These are phyloP conservation scores for Acanthis flammea DNA, from an alignment of 2,797 vertebrate species.

Conservation along the genomic window DNA sequence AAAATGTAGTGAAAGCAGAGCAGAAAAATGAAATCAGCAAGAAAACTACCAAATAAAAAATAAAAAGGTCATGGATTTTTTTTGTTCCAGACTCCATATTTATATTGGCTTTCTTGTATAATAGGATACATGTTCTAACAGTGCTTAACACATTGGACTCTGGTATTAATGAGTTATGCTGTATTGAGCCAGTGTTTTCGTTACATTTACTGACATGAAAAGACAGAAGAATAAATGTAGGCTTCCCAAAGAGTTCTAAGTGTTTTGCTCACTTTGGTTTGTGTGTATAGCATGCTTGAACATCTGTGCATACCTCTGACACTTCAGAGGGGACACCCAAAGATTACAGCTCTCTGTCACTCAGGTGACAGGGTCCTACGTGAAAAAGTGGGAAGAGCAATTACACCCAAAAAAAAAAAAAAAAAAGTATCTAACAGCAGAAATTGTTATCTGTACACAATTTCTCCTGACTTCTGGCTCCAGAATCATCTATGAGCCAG, in stretches of 20 bases:
- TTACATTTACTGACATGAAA: neutral
- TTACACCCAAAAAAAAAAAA: neutral
- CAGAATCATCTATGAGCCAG: neutral
- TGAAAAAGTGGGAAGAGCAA: neutral
- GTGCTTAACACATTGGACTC: conserved; percentile 6
- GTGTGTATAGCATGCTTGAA: too few relatives aligned
- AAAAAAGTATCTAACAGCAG: neutral
- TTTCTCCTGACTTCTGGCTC: neutral
- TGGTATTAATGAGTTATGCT: conserved; percentile 30
- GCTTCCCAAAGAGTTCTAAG: neutral
- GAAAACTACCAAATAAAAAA: conserved; percentile 1
- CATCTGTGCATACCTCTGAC: rapidly evolving
- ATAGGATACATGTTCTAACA: conserved; percentile 15
- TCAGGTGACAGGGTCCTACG: neutral
- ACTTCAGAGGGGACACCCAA: neutral
- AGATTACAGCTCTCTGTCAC: neutral
- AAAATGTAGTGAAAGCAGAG: conserved; percentile 30
- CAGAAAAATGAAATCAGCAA: conserved; percentile 38
- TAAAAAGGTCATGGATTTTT: conserved; percentile 25
- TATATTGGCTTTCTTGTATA: conserved; percentile 29
- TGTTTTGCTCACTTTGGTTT: rapidly evolving
- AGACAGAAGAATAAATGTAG: neutral
- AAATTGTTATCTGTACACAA: neutral
- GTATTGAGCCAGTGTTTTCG: neutral
- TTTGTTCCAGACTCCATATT: conserved; percentile 35